Evolutionary conservation across 2,888 invertebrate species (phyloP).

Genomic region (Hirudinaria manillensis): DNA sequence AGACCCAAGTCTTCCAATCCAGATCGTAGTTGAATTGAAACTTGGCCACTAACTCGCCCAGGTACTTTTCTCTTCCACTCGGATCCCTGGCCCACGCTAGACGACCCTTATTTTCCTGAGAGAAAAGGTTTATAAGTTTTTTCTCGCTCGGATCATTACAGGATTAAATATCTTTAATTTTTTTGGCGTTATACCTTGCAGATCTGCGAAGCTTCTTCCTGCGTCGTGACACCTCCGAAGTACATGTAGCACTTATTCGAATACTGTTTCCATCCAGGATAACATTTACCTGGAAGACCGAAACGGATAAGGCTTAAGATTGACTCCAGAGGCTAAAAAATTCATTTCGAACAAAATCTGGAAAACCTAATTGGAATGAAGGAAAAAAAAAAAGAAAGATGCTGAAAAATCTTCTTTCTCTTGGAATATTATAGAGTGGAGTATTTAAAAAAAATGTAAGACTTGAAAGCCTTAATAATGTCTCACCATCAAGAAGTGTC

Average conservation of each 20-base stretch:
- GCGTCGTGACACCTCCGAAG: conserved; percentile 86
- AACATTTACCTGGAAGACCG: conserved; percentile 70
- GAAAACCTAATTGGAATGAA: not conserved
- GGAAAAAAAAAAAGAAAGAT: not conserved
- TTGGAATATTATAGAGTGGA: not conserved
- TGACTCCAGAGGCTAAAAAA: not conserved
- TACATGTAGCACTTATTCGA: conserved; percentile 86
- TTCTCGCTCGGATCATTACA: not conserved
- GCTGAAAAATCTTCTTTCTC: not conserved
- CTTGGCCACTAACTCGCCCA: conserved; percentile 44
- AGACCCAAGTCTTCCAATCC: conserved; percentile 48
- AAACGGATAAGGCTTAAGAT: not conserved
- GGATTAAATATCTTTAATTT: not conserved
- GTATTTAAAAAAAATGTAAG: not conserved
- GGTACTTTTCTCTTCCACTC: conserved; percentile 41
- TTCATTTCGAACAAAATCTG: not conserved
- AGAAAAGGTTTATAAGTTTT: not conserved
- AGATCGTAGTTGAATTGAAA: conserved; percentile 47
- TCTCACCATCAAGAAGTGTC: conserved; percentile 61
- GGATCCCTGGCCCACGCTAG: conserved; percentile 45
- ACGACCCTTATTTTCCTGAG: conserved; percentile 44
- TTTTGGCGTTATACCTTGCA: conserved; percentile 37
- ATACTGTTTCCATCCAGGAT: conserved; percentile 75
- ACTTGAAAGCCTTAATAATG: not conserved
- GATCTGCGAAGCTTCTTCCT: conserved; percentile 67